Percentiles rank a stretch among this genome's conserved stretches.
Evolutionary conservation across 2,888 invertebrate genomes (phyloP).

Genomic region (Lissonota sp.): DNA sequence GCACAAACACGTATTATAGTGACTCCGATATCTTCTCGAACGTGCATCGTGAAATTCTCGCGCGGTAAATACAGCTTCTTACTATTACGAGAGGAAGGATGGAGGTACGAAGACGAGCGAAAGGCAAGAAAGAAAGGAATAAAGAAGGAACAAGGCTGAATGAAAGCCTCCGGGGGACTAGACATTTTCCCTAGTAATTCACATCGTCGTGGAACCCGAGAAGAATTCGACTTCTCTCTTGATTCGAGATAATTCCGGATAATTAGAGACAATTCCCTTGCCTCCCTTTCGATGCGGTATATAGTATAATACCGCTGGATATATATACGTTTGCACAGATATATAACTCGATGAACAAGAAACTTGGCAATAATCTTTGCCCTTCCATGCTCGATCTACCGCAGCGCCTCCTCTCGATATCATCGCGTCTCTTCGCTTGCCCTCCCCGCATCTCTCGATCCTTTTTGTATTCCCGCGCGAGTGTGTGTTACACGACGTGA

Average conservation of each 20-base stretch:
- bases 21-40: not conserved
- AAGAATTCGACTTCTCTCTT: slow-evolving; percentile 55
- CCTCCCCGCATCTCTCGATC: not conserved
- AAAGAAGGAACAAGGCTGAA: not conserved
- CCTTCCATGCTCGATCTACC: slow-evolving; percentile 10
- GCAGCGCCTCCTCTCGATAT: slow-evolving; percentile 12
- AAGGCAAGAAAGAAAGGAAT: slow-evolving; percentile 4
- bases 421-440: not conserved
- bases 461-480: not conserved
- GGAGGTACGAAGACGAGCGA: not conserved
- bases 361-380: slow-evolving; percentile 59
- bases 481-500: slow-evolving; percentile 46
- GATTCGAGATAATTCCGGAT: slow-evolving; percentile 64
- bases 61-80: not conserved
- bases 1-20: slow-evolving; percentile 2
- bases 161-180: slow-evolving; percentile 4
- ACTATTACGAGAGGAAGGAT: slow-evolving; percentile 1
- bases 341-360: slow-evolving; percentile 38
- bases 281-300: not conserved
- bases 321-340: slow-evolving; percentile 6
- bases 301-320: too few species aligned
- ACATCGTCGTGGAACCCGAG: slow-evolving; percentile 25
- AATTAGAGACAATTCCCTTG: slow-evolving; percentile 57
- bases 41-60: not conserved
- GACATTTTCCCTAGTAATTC: slow-evolving; percentile 37